Evolutionary conservation across 2,113 vertebrate genomes (phyloP), one percentile per base, ranked within the genome.

Genomic region (Pipra filicauda): DNA sequence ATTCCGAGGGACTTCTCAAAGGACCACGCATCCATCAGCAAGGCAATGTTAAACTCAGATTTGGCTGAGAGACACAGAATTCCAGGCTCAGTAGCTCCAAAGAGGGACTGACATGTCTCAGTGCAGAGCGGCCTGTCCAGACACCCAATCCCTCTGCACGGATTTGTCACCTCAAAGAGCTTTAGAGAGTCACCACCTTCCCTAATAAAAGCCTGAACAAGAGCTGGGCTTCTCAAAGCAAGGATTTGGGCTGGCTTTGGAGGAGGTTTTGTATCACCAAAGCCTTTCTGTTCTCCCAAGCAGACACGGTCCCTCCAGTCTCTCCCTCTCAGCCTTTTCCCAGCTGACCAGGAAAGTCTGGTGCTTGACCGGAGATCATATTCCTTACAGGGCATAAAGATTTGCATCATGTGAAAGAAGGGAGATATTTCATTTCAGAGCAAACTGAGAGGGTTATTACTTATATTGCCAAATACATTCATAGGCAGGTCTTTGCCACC

Each of bases 51-150:
- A 31, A 51, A 57, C 33, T 37, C 3, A 0, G 23, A 15, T 55
- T 51, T 91, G 90, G 66, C 85, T 5, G 2, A 71, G 55, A 84
- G 64, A 80, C n/a, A 46, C 22, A 22, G 33, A 64, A 86, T 72
- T 90, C 78, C 79, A 74, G 48, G 19, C 46, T 64, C 1, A 1
- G 58, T 1, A 54, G 26, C 65, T 75, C 70, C 66, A 44, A 33
- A 85, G 41, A 39, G 49, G 20, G 33, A 44, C 9, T 65, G 7
- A 77, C 14, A 27, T 0, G 0, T 44, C 0, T 4, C 57, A 13
- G 52, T 2, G 15, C 15, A 43, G 35, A 89, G 26, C 3, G 1
- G 7, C 49, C 39, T 49, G 59, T 16, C 30, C 62, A 83, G 78
- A 51, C 9, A 1, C 39, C 30, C 31, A 51, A 67, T 9, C 37